Base-by-base conservation (phyloP, 2,888 invertebrate species). In the Pegoplata infirma region DNA sequence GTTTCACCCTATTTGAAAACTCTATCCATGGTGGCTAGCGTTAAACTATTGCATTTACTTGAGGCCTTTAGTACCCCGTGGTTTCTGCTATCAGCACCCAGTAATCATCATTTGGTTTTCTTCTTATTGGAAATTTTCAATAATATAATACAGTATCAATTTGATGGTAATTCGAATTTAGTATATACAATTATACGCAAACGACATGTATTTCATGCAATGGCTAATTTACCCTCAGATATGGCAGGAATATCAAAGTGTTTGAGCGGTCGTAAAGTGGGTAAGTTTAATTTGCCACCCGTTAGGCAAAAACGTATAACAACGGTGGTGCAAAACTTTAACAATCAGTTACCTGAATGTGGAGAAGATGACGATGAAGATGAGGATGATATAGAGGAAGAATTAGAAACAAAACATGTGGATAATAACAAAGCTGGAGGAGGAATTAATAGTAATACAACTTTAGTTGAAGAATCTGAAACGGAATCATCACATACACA, bases 31-130 rank as follows among this genome's bases (percentile, higher is more conserved):
- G 98, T 99, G 58, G 96, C 99, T 6, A 97, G 98, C 81, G 99
- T 98, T 5, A 99, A 99, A 90, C 91, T 99, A 14, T 91, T 99
- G 66, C 99, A 99, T 90, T 92, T 99, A 56, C 91, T 99, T 76
- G 99, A 99, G 90, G 98, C 98, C 23, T 99, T 99, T 91, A 97
- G 98, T 89, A 99, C 99, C 0, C 98, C 99, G 0, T 99, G 99
- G 99, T 99, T 99, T 91, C 92, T 99, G 84, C 97, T 98, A 89
- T 97, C 98, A 4, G 95, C 96, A 51, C 95, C 98, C 1, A 96
- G 97, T 44, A 98, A 99, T 89, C 98, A 99, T 90, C 99, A 99
- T 89, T 92, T 99, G 81, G 98, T 99, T 8, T 99, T 99, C 91
- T 99, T 99, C 90, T 91, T 99, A 58, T 92, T 99, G 63, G 99